A percentile compares a stretch with the other conserved stretches of the same genome.
Evolutionary conservation across 92 coral and sea anemone species (phyloP).

Genomic region (Paragorgia papillata): DNA sequence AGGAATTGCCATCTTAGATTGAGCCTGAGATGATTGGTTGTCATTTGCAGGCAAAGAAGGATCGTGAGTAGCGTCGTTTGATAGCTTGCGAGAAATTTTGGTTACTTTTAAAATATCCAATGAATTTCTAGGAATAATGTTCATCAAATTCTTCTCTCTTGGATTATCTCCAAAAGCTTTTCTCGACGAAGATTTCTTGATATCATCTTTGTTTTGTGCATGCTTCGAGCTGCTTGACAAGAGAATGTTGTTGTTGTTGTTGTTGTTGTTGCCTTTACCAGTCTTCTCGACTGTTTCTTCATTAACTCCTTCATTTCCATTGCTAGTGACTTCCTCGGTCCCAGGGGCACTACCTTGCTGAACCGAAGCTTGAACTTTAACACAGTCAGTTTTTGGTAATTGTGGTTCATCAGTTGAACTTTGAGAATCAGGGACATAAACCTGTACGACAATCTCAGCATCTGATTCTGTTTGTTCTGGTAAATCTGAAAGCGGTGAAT

Average conservation of each 20-base stretch:
- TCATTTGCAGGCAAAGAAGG: no score
- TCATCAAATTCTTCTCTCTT: conserved; percentile 15
- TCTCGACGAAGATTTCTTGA: neutral
- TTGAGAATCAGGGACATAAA: conserved; percentile 28
- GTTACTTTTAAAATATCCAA: conserved; percentile 14
- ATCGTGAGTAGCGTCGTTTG: neutral
- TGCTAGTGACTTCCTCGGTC: neutral
- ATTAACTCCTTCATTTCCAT: neutral
- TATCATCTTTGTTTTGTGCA: neutral
- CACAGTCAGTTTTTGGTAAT: no score
- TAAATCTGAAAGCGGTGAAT: neutral
- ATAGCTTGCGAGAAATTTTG: conserved; percentile 2
- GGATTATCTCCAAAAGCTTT: neutral
- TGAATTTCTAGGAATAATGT: conserved; percentile 23
- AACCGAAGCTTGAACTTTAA: no score
- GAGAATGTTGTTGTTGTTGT: neutral
- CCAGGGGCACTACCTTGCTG: no score
- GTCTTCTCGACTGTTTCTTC: neutral
- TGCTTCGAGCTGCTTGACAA: no score
- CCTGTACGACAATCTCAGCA: conserved; percentile 26
- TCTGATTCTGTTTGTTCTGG: conserved; percentile 18
- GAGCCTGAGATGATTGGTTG: neutral
- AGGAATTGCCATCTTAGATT: neutral
- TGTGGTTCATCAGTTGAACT: neutral
- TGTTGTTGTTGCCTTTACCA: neutral